Base-by-base conservation (phyloP, 2,113 vertebrate genomes). In the Serilophus lunatus region DNA sequence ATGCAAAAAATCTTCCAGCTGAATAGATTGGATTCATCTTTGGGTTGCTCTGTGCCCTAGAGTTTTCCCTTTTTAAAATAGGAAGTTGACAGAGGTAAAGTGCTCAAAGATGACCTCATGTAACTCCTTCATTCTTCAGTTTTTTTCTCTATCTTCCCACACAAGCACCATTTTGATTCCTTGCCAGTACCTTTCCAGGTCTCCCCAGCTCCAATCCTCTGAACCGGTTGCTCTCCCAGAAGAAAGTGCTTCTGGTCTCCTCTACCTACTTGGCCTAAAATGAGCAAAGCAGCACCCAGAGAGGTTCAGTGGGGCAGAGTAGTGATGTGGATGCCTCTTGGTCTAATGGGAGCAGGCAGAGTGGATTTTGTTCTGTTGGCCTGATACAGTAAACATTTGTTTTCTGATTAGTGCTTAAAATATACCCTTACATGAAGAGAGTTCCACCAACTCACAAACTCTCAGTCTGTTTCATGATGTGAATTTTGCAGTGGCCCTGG, bases 351-450 rank as follows among this genome's bases (percentile, higher is more conserved):
- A 81, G 47, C 26, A 44, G 35, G 33, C 25, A 78, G 31, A 28
- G 26, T 78, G 63, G 10, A 45, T 86, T 92, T 94, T 88, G 19
- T 72, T 54, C 38, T 88, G 69, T 65, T 3, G 0, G 18, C 36
- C 63, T 7, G 22, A 64, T 60, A 38, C 25, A 15, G 15, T 49
- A 54, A 92, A 36, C 13, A 51, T 76, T 82, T 84, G 13, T 40
- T 72, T 86, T 79, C n/a, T 72, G 87, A 91, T 76, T 85, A 87
- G 79, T 54, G 53, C 40, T 76, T 82, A 51, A 92, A 86, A 90
- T 56, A 38, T 24, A 35, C 13, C 1, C 0, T 40, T 36, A 65
- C 16, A 35, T 0, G 3, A 50, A 24, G 53, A 8, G 79, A 84
- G 38, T 76, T 91, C 54, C 36, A 75, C 45, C 57, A 75, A 4